Percentiles rank a stretch among this genome's conserved stretches.
These are phyloP conservation scores for Andrena hattorfiana DNA, from an alignment of 2,888 invertebrate species.

Conservation along the genomic window DNA sequence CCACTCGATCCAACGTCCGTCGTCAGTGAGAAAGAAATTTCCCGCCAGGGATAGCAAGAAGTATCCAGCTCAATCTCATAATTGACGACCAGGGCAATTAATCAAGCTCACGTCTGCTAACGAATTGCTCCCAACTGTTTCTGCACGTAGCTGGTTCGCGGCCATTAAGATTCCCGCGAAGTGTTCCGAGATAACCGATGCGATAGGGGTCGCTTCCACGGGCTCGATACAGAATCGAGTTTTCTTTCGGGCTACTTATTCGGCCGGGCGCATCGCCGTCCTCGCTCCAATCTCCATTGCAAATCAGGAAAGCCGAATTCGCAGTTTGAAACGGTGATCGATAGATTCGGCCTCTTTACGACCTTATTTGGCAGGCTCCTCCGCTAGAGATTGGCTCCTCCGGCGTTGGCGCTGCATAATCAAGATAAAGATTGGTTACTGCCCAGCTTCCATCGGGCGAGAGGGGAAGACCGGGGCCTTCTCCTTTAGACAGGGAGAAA, in stretches of 20 bases:
- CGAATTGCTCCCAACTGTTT: neutral
- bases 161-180: conserved; percentile 21
- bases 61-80: neutral
- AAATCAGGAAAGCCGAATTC: conserved; percentile 64
- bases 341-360: conserved; percentile 71
- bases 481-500: conserved; percentile 56
- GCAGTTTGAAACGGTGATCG: conserved; percentile 65
- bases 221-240: conserved; percentile 37
- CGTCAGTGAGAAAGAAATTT: neutral
- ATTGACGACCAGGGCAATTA: conserved; percentile 15
- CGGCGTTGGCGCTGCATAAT: conserved; percentile 77
- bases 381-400: conserved; percentile 69
- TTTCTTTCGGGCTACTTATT: conserved; percentile 47
- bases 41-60: neutral
- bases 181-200: conserved; percentile 9
- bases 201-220: conserved; percentile 13
- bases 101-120: neutral
- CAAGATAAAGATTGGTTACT: conserved; percentile 77
- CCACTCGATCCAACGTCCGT: neutral
- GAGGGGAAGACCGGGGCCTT: neutral
- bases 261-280: conserved; percentile 24
- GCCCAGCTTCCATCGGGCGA: conserved; percentile 52
- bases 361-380: conserved; percentile 73
- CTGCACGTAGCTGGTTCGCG: neutral
- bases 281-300: conserved; percentile 60